Conservation (phyloP, 2,888 invertebrate species). For the Belgica antarctica region DNA sequence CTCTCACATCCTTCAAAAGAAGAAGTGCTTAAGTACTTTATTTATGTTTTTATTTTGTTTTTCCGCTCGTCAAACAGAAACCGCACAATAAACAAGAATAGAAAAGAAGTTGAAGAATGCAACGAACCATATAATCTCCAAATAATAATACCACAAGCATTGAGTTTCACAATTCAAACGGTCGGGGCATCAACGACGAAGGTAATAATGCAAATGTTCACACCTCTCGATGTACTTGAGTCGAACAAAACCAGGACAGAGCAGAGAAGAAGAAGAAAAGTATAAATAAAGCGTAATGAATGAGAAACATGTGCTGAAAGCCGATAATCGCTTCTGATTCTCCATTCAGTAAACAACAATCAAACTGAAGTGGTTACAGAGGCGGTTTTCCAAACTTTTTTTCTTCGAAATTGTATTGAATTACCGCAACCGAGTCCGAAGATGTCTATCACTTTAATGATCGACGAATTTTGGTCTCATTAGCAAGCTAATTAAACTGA, state of each 20-base stretch:
- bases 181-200: not conserved
- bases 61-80: slow-evolving; percentile 41
- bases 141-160: slow-evolving; percentile 39
- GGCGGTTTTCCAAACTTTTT: not conserved
- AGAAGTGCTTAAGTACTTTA: slow-evolving; percentile 21
- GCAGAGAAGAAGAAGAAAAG: slow-evolving; percentile 7
- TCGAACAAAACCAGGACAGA: too few species aligned
- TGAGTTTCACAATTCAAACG: slow-evolving; percentile 23
- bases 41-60: too few species aligned
- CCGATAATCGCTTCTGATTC: slow-evolving; percentile 41
- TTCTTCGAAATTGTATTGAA: slow-evolving; percentile 2
- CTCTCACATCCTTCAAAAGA: not conserved
- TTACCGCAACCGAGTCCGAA: too few species aligned
- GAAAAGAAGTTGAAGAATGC: slow-evolving; percentile 32
- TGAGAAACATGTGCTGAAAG: slow-evolving; percentile 44
- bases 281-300: slow-evolving; percentile 13
- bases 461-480: not conserved
- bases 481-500: slow-evolving; percentile 10
- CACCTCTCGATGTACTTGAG: slow-evolving; percentile 36
- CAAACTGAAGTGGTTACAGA: slow-evolving; percentile 33
- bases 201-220: slow-evolving; percentile 31
- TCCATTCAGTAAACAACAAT: slow-evolving; percentile 2
- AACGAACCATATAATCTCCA: slow-evolving; percentile 43
- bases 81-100: slow-evolving; percentile 31
- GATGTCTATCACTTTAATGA: too few species aligned